phyloP scores from a whole-genome alignment of 2,113 vertebrate species.

The Mormoops blainvillei region DNA sequence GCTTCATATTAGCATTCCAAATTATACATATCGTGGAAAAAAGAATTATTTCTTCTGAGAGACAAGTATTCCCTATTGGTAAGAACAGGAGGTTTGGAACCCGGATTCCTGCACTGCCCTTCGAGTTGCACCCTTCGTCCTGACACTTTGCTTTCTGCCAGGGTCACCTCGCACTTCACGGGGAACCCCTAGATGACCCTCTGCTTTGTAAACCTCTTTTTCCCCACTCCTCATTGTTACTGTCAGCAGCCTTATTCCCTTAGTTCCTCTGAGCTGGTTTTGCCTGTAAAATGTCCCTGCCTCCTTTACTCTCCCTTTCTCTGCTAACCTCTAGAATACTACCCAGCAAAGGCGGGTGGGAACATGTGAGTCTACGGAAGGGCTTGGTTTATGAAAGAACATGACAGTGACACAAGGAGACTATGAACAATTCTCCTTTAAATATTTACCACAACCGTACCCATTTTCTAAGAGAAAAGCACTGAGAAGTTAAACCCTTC shows the following conservation, averaged over 20 bases:
- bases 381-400: background rate
- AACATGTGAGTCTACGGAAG: background rate
- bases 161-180: accelerated
- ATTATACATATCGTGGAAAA: background rate
- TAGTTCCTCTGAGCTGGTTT: background rate
- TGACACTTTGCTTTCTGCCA: background rate
- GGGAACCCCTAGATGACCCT: background rate
- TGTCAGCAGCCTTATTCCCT: background rate
- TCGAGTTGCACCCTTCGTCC: background rate
- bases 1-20: background rate
- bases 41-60: background rate
- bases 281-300: background rate
- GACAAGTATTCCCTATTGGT: background rate
- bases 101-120: background rate
- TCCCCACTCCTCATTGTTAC: background rate
- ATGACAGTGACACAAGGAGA: background rate
- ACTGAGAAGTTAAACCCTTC: background rate
- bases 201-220: background rate
- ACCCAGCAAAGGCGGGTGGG: background rate
- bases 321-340: background rate
- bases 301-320: background rate
- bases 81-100: background rate
- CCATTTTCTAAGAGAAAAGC: background rate
- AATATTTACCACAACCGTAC: background rate
- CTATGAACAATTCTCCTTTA: background rate